Evolutionary conservation across 2,797 vertebrate genomes (phyloP).

Genomic region (Rousettus madagascariensis): DNA sequence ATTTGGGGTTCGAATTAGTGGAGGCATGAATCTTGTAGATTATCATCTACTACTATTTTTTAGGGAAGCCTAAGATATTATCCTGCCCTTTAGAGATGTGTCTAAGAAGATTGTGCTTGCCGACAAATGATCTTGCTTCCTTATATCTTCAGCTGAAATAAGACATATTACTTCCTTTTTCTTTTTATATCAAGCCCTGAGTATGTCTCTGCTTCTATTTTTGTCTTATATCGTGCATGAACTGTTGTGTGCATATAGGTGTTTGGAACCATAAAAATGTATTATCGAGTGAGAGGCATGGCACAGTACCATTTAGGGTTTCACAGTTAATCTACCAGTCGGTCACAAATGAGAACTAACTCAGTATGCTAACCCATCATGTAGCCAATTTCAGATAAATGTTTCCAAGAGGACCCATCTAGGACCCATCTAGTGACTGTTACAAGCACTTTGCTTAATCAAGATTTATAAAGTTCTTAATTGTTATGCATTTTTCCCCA

Average conservation of each 20-base stretch:
- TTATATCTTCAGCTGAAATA: constrained; percentile 46
- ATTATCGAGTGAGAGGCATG: not conserved
- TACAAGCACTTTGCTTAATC: not conserved
- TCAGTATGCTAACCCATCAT: not conserved
- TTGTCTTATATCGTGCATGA: constrained; percentile 33
- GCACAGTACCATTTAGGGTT: not conserved
- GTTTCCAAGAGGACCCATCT: not conserved
- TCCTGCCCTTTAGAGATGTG: constrained; percentile 7
- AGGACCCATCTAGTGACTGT: not conserved
- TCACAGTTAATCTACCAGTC: constrained; percentile 29
- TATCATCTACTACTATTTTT: not conserved
- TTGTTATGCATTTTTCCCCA: not conserved
- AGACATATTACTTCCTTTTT: constrained; percentile 38
- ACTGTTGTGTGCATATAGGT: not conserved
- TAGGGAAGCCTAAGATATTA: not conserved
- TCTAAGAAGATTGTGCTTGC: constrained; percentile 23
- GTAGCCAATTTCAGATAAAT: not conserved
- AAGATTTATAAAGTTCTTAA: constrained; percentile 36
- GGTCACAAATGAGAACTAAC: not conserved
- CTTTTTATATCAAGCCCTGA: constrained; percentile 27
- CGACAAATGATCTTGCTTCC: constrained; percentile 38
- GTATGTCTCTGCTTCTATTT: constrained; percentile 49
- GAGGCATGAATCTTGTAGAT: not conserved
- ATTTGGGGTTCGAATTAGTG: constrained; percentile 27
- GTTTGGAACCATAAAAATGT: not conserved